Base-by-base conservation (phyloP, 2,113 vertebrate species). In the Amia ocellicauda region DNA sequence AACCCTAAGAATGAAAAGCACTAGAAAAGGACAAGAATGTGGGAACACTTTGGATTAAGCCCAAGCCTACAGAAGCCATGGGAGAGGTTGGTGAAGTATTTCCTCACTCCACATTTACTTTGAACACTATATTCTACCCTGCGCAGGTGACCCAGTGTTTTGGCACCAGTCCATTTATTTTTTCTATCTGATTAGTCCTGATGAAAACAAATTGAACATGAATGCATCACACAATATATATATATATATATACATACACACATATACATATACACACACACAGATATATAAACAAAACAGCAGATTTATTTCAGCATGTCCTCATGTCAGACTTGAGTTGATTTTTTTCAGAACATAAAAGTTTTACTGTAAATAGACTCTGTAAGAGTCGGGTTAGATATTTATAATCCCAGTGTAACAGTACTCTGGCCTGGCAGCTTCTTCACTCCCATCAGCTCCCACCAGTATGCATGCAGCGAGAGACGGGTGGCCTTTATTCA, bases 41-140 rank as follows among this genome's bases (percentile, higher is more conserved):
- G 59, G 52, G 17, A 26, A 13, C 31, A 11, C 20, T 45, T 41
- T n/a, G 10, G 9, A 29, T 13, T 26, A 49, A 14, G 20, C 3
- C 7, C 23, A 27, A 0, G 23, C 40, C 19, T 41, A 19, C 27
- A 1, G 43, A 29, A 4, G 45, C 52, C 41, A 31, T 24, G 7
- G 47, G 57, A 69, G 66, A 60, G 58, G 31, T 16, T 22, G 43
- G 43, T 64, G 68, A 72, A 78, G 69, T 71, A 72, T 76, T 76
- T 66, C 67, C 58, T 40, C 56, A 64, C 51, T 40, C 57, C 53
- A 51, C 63, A 65, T 69, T 70, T 28, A 67, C 55, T 64, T 22
- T 58, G 72, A 65, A 80, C 66, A 2, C 29, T 43, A 70, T 75
- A 76, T 73, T 76, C 74, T 60, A 65, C 51, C 16, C 36, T 57